Conservation (phyloP, 2,113 vertebrate genomes). For the Cryptoleucopteryx plumbea region DNA sequence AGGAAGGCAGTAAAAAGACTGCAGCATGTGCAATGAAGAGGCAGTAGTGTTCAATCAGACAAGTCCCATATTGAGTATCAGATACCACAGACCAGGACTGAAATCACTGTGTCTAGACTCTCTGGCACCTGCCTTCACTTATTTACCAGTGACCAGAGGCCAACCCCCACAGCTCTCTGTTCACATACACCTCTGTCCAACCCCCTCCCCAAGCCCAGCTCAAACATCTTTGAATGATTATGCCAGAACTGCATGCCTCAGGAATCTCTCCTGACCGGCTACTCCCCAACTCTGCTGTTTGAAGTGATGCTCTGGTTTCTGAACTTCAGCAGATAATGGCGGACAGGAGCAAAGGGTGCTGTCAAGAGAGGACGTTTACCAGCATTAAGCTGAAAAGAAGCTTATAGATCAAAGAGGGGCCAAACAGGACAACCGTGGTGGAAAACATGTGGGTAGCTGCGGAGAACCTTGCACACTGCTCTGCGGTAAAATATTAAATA, state of each 20-base stretch:
- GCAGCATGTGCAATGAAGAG: constrained; percentile 79
- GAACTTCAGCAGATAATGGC: constrained; percentile 81
- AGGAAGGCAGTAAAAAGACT: constrained; percentile 85
- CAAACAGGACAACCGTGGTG: constrained; percentile 64
- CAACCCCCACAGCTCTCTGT: constrained; percentile 77
- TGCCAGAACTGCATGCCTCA: constrained; percentile 75
- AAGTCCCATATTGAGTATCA: constrained; percentile 92
- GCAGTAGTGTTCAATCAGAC: constrained; percentile 86
- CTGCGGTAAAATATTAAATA: constrained; percentile 78
- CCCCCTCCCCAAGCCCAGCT: constrained; percentile 49
- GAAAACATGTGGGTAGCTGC: constrained; percentile 73
- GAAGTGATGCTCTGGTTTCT: constrained; percentile 84
- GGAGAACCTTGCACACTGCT: constrained; percentile 65
- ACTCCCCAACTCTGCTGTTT: constrained; percentile 77
- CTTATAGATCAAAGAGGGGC: constrained; percentile 77
- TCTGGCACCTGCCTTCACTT: constrained; percentile 99
- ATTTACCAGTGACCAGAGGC: constrained; percentile 93
- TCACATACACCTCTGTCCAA: constrained; percentile 73
- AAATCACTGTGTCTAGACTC: constrained; percentile 99
- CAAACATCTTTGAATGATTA: constrained; percentile 89
- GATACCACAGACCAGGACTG: constrained; percentile 90
- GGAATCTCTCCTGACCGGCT: constrained; percentile 78
- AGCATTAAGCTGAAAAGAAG: constrained; percentile 77
- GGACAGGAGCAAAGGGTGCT: constrained; percentile 78
- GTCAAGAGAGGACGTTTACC: constrained; percentile 77